Percentiles rank a stretch among this genome's conserved stretches.
Conservation (phyloP, 2,113 vertebrate genomes). For the Carassius carassius region DNA sequence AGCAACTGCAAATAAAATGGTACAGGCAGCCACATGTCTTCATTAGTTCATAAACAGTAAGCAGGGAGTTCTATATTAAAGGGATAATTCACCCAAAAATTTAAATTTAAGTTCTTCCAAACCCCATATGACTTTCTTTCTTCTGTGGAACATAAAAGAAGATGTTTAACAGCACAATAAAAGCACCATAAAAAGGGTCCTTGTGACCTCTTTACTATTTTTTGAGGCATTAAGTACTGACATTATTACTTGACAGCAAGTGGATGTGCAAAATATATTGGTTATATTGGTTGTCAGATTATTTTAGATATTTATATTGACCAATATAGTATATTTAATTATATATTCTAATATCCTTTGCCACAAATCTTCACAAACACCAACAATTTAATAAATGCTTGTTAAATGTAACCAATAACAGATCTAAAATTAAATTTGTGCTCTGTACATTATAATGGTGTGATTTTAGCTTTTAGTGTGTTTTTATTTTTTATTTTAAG, state of each 20-base stretch:
- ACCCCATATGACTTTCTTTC: no score
- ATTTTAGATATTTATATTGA: background rate
- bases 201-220: background rate
- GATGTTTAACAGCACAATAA: background rate
- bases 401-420: background rate
- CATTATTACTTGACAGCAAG: no score
- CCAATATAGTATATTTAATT: background rate
- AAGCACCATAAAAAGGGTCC: background rate
- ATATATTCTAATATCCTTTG: background rate
- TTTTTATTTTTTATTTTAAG: background rate
- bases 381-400: background rate
- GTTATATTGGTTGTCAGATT: background rate
- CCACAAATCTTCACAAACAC: background rate
- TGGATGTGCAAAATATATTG: no score
- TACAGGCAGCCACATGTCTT: conserved; percentile 7
- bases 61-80: background rate
- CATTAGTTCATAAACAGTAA: background rate
- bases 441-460: no score
- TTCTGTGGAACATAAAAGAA: background rate
- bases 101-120: no score
- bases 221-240: background rate
- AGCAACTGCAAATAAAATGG: conserved; percentile 52
- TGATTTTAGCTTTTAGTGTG: no score
- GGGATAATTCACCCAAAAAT: no score
- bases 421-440: background rate